Percentiles rank a stretch among this genome's conserved stretches.
phyloP scores from a whole-genome alignment of 2,888 invertebrate species.

The Aleiodes leptofemur region DNA sequence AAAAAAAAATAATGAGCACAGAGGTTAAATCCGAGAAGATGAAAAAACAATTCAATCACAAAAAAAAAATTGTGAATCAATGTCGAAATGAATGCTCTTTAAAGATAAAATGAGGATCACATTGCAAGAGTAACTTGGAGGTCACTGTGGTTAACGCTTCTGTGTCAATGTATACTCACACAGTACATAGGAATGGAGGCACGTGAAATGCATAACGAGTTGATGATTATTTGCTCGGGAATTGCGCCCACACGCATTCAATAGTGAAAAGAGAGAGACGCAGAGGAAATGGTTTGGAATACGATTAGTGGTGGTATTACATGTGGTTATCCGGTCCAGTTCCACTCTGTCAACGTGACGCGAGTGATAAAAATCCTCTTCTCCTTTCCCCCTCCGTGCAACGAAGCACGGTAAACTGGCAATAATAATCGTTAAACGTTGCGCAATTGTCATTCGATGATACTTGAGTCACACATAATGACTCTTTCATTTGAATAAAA shows the following conservation, averaged over 20 bases:
- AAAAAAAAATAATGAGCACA: slow-evolving; percentile 7
- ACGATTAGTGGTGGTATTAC: slow-evolving; percentile 44
- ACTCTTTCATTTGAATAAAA: slow-evolving; percentile 7
- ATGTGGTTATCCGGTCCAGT: slow-evolving; percentile 45
- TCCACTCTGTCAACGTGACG: slow-evolving; percentile 41
- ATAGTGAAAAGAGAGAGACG: slow-evolving; percentile 10
- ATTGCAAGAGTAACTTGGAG: slow-evolving; percentile 16
- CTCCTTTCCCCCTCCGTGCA: background rate
- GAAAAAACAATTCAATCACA: background rate
- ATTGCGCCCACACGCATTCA: slow-evolving; percentile 58
- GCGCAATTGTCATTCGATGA: slow-evolving; percentile 16
- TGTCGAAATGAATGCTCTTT: slow-evolving; percentile 11
- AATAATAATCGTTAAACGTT: slow-evolving; percentile 18
- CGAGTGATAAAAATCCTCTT: slow-evolving; percentile 34
- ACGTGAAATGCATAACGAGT: slow-evolving; percentile 64
- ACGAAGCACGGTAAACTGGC: background rate
- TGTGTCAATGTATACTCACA: slow-evolving; percentile 3
- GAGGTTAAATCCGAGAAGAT: slow-evolving; percentile 22
- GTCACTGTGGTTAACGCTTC: slow-evolving; percentile 34
- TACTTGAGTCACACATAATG: slow-evolving; percentile 1
- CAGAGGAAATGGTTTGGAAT: slow-evolving; percentile 44
- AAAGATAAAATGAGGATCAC: background rate
- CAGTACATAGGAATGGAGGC: slow-evolving; percentile 44
- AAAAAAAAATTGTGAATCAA: background rate
- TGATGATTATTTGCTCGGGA: slow-evolving; percentile 58